Conservation (phyloP, 1,140 invertebrate species). For the Lepidotrigona ventralis region DNA sequence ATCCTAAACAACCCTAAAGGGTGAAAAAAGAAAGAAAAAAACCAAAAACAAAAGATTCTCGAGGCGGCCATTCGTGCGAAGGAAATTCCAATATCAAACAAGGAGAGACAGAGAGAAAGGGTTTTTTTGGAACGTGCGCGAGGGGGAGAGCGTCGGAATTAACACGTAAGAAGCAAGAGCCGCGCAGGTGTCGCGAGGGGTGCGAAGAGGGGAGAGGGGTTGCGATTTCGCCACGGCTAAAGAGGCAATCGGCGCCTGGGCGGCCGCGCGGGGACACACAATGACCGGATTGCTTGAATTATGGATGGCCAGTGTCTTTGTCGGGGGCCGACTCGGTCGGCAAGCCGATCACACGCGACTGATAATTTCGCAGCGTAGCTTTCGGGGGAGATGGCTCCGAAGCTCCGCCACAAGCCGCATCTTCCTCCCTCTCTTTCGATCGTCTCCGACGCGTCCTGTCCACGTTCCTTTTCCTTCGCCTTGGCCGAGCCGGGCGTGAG, state of each 20-base stretch:
- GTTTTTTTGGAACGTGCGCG: background rate
- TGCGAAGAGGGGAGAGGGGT: background rate
- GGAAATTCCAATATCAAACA: no score
- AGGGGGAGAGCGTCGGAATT: slow-evolving; percentile 12
- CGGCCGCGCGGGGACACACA: slow-evolving; percentile 53
- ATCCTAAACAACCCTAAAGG: no score
- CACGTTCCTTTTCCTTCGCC: slow-evolving; percentile 4
- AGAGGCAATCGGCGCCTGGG: slow-evolving; percentile 63
- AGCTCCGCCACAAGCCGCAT: no score
- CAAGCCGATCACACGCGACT: slow-evolving; percentile 67
- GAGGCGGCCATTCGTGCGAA: no score
- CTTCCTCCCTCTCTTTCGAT: background rate
- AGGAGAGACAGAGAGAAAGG: no score
- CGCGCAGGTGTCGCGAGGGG: slow-evolving; percentile 20
- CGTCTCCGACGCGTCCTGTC: slow-evolving; percentile 10
- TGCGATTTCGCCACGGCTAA: slow-evolving; percentile 35
- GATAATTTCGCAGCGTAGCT: slow-evolving; percentile 62
- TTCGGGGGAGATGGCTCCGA: background rate
- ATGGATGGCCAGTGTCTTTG: slow-evolving; percentile 70
- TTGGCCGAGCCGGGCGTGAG: slow-evolving; percentile 18
- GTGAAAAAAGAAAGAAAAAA: no score
- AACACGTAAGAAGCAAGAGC: slow-evolving; percentile 35
- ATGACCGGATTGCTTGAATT: slow-evolving; percentile 72
- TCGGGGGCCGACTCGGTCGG: slow-evolving; percentile 56
- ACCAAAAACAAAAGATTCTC: no score